phyloP scores from a whole-genome alignment of 2,888 invertebrate genomes.

The Eucera pruinosa region DNA sequence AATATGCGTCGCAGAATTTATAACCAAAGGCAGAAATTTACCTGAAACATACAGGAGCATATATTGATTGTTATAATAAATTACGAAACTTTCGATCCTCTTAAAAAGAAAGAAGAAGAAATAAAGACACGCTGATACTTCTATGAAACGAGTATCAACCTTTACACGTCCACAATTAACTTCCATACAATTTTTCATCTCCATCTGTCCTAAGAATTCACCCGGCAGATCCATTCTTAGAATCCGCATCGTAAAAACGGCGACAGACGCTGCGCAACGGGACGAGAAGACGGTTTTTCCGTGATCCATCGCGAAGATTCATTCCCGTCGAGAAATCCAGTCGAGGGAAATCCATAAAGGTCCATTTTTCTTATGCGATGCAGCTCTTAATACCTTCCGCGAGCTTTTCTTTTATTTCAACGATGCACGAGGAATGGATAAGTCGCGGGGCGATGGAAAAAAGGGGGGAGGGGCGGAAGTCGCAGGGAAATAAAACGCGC shows the following conservation, averaged over 20 bases:
- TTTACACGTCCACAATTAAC: neutral
- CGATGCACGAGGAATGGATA: constrained; percentile 1
- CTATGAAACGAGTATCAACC: too few relatives aligned
- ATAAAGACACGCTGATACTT: too few relatives aligned
- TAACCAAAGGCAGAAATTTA: too few relatives aligned
- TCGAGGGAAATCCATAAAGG: constrained; percentile 40
- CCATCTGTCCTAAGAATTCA: neutral
- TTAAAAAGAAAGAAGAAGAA: too few relatives aligned
- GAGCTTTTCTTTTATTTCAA: constrained; percentile 42
- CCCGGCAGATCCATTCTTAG: neutral
- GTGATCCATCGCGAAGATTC: constrained; percentile 19
- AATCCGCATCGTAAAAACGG: neutral
- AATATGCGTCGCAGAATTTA: too few relatives aligned
- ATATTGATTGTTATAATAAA: too few relatives aligned
- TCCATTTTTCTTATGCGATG: constrained; percentile 40
- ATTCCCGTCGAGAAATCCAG: constrained; percentile 14
- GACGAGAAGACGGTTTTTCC: neutral
- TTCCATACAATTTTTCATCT: neutral
- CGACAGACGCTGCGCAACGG: neutral
- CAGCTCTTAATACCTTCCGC: constrained; percentile 45
- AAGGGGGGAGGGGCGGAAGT: neutral
- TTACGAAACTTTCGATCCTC: too few relatives aligned
- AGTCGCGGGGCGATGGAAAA: neutral
- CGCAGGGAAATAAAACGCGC: constrained; percentile 41
- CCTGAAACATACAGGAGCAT: too few relatives aligned